Base-by-base conservation (phyloP, 2,797 vertebrate species). In the Phrynocephalus forsythii region DNA sequence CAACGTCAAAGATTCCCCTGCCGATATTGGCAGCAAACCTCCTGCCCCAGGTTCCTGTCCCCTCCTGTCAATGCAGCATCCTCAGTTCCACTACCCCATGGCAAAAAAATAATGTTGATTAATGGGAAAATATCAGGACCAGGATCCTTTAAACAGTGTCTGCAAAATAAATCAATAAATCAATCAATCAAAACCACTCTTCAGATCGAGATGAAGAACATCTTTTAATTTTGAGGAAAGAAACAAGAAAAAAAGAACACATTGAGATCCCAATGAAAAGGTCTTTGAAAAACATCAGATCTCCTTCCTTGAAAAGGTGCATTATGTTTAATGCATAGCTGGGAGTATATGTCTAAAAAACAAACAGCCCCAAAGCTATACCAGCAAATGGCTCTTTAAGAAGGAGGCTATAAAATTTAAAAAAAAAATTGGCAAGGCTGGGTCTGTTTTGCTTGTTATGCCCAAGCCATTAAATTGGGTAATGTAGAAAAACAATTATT, bases 1-100 rank as follows among this genome's bases (percentile, higher is more conserved):
- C 85, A 94, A 87, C 90, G 91, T 95, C 92, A 94, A 93, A 94
- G 93, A 93, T 72, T 94, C 92, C 90, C 38, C 95, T 91, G 95
- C 95, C 95, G 92, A 93, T 95, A 90, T 91, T 95, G 95, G 95
- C 92, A 97, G 90, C 91, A 80, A 94, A 92, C 94, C 94, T 93
- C 81, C 38, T 44, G 38, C 38, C 38, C 38, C 38, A 44, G 95
- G 90, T 96, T 97, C 92, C 94, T 96, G 95, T 95, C 94, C 94
- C 93, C 94, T 44, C 94, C 96, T 96, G 91, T 93, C 92, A 95
- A 96, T 95, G 93, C 93, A 95, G 96, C 96, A 97, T 96, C 96
- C 94, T 95, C 91, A 91, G 93, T 96, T 95, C 94, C 38, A 48
- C 92, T 86, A 91, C 93, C 92, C 94, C 94, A 88, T 92, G 91